Base-by-base conservation (phyloP, 2,113 vertebrate genomes). In the Gambusia holbrooki region DNA sequence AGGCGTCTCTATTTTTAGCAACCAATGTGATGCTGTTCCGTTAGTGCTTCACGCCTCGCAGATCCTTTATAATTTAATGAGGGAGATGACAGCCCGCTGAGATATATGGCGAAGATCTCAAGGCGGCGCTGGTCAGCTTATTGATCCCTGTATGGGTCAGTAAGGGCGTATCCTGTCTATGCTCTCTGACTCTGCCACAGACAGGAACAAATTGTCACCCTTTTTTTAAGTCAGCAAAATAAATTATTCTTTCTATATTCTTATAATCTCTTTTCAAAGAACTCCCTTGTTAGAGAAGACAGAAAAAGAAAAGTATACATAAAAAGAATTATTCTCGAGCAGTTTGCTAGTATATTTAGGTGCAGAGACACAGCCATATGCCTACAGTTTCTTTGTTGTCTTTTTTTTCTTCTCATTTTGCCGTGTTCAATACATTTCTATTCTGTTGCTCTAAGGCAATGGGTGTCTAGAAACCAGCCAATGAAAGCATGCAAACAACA, bases 61-160 rank as follows among this genome's bases (percentile, higher is more conserved):
- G 91, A 93, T 87, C 87, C 89, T 94, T 93, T 90, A 94, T 94
- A 91, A 94, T 94, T 94, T 94, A 94, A 95, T 92, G 91, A 94
- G 89, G 82, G 71, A 87, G 82, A 84, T 78, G 87, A 82, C 66
- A 62, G 84, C 75, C 89, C 80, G 83, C 62, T 10, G 85, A 93
- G 91, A 94, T 94, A 94, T 90, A 93, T 87, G 85, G 84, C 7
- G 51, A 80, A 74, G 69, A 71, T 90, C 83, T 91, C 66, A 78
- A 85, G 88, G 86, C 86, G 7, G 83, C 82, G 54, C 63, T 82
- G 87, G 84, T 80, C 87, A 17, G 86, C 66, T 84, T 93, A 95
- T 94, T 89, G 94, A 94, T 94, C 90, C 83, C 76, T 93, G 94
- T 92, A 92, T 91, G 84, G 90, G 87, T 89, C 84, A 87, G 87